Evolutionary conservation across 1,140 invertebrate species (phyloP).

Genomic region (Drosophila funebris): DNA sequence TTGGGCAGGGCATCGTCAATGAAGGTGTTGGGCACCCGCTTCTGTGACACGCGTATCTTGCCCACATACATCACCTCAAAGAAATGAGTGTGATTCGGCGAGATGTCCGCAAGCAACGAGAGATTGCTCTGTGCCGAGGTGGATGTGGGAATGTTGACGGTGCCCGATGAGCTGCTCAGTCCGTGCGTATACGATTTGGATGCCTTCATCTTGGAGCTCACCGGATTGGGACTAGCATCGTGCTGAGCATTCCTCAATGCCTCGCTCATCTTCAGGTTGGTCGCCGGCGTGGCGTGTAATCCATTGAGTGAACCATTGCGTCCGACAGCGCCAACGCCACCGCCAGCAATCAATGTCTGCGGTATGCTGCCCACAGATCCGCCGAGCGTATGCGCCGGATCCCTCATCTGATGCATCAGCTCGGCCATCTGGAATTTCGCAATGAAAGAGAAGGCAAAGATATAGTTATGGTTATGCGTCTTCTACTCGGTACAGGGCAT

Average conservation of each 20-base stretch:
- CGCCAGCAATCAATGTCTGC: conserved; percentile 71
- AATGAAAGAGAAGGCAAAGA: neutral
- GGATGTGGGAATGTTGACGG: conserved; percentile 80
- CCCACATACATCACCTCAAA: conserved; percentile 95
- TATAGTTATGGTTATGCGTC: neutral
- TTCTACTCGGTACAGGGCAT: neutral
- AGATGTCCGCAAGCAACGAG: conserved; percentile 90
- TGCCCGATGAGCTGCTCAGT: conserved; percentile 79
- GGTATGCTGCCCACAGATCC: conserved; percentile 83
- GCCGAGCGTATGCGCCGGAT: conserved; percentile 80
- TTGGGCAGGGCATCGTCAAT: conserved; percentile 95
- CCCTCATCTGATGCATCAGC: conserved; percentile 83
- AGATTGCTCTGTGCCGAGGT: conserved; percentile 80
- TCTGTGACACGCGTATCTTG: conserved; percentile 92
- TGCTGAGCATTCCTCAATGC: conserved; percentile 76
- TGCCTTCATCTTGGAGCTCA: conserved; percentile 79
- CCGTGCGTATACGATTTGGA: conserved; percentile 83
- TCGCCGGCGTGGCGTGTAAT: conserved; percentile 76
- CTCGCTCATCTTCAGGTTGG: conserved; percentile 79
- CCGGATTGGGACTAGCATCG: conserved; percentile 78
- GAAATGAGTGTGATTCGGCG: conserved; percentile 92
- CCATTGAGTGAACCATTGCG: conserved; percentile 59
- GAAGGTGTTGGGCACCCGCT: conserved; percentile 93
- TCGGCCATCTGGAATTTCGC: conserved; percentile 74
- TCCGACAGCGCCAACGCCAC: neutral